Base-by-base conservation (phyloP, 2,888 invertebrate genomes). In the Plemyria rubiginata region DNA sequence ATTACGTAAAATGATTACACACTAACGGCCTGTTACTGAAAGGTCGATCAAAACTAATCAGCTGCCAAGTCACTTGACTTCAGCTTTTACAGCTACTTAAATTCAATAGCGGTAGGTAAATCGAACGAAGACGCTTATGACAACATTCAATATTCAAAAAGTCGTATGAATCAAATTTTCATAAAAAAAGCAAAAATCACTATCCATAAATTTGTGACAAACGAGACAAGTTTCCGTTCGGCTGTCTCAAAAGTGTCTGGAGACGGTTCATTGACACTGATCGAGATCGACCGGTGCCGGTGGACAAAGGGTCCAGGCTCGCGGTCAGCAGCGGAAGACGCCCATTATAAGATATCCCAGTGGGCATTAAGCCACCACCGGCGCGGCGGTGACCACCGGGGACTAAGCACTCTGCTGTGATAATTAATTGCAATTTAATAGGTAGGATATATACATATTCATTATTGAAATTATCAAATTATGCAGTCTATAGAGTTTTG, bases 301-400 rank as follows among this genome's bases (percentile, higher is more conserved):
- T 74, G 73, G 70, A 80, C 79, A 76, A 78, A 77, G 79, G 78
- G 79, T 74, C 74, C 74, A 72, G 72, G 71, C 73, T 68, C 74
- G 81, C 79, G 81, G 84, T 80, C 76, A 76, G 70, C 66, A 80
- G 70, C 84, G 86, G 86, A 86, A 81, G 80, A 73, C 75, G 74
- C 74, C 81, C 79, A 82, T 85, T 83, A 85, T 72, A 71, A 78
- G 74, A 79, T 75, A 79, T 75, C 72, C 72, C 73, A 73, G 71
- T 74, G 73, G 72, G 70, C 62, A 76, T 75, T 72, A 71, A 73
- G 53, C 68, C 57, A 68, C 66, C 58, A n/a, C n/a, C n/a, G n/a
- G n/a, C n/a, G n/a, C n/a, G 66, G 66, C 29, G 60, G 55, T 57
- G 57, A 65, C 57, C 63, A 65, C 60, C 59, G 45, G 40, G 54